A percentile compares a stretch with the other conserved stretches of the same genome.
Conservation (phyloP, 2,113 vertebrate species). For the Toxotes chatareus region DNA sequence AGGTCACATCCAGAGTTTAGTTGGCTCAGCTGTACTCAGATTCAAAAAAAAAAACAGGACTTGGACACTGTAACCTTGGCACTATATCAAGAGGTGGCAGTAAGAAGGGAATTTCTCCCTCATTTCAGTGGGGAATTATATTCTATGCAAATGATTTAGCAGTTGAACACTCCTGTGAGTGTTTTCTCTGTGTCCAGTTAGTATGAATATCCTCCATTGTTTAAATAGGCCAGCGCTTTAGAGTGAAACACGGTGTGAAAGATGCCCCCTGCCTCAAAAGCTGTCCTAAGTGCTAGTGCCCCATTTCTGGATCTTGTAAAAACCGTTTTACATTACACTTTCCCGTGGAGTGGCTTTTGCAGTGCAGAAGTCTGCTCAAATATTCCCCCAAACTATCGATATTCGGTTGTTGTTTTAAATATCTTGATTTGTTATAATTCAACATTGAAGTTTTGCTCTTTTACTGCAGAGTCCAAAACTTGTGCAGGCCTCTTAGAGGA, state of each 20-base stretch:
- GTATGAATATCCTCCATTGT: slow-evolving; percentile 70
- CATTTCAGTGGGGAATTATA: slow-evolving; percentile 42
- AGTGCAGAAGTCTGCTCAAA: slow-evolving; percentile 1
- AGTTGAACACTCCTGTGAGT: slow-evolving; percentile 51
- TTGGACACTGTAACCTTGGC: slow-evolving; percentile 39
- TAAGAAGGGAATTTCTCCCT: slow-evolving; percentile 26
- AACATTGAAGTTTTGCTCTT: neutral
- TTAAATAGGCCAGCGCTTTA: slow-evolving; percentile 47
- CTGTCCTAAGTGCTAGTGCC: slow-evolving; percentile 11
- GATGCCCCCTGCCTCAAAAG: slow-evolving; percentile 49
- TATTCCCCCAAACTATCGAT: neutral
- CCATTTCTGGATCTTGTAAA: slow-evolving; percentile 44
- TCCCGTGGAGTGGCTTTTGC: slow-evolving; percentile 15
- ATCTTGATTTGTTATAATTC: neutral
- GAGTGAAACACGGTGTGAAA: slow-evolving; percentile 51
- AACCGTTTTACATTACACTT: slow-evolving; percentile 16
- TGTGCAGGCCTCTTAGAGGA: slow-evolving; percentile 4
- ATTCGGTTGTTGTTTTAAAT: neutral
- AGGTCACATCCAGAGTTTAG: slow-evolving; percentile 29
- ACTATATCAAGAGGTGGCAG: slow-evolving; percentile 13
- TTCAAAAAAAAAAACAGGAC: neutral
- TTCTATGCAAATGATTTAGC: slow-evolving; percentile 44
- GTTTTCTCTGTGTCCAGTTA: slow-evolving; percentile 63
- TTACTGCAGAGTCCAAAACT: neutral
- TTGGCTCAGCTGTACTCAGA: slow-evolving; percentile 34